Conservation (phyloP, 2,888 invertebrate genomes). For the Auanema sp. region DNA sequence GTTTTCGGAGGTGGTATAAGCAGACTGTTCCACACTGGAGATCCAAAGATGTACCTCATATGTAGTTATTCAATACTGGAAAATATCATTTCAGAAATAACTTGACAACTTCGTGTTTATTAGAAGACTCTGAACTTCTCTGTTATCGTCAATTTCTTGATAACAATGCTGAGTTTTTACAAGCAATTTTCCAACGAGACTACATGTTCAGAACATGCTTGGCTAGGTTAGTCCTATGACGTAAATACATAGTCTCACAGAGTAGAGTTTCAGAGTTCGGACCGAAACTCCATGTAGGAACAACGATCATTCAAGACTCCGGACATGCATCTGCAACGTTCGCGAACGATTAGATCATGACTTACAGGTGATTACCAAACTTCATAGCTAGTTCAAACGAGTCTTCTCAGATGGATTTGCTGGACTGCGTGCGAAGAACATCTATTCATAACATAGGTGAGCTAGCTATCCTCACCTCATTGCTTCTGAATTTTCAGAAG, state of each 20-base stretch:
- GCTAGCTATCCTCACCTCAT: not conserved
- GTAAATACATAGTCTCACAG: no score
- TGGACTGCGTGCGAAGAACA: slow-evolving; percentile 40
- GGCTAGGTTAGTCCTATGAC: slow-evolving; percentile 43
- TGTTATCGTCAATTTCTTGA: slow-evolving; percentile 51
- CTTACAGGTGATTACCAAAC: no score
- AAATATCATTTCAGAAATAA: slow-evolving; percentile 44
- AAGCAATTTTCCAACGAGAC: slow-evolving; percentile 49
- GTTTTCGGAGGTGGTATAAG: slow-evolving; percentile 59
- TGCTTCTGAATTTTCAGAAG: slow-evolving; percentile 3
- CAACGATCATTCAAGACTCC: slow-evolving; percentile 41
- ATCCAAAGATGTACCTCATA: slow-evolving; percentile 29
- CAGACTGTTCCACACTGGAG: slow-evolving; percentile 36
- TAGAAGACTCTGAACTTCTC: slow-evolving; percentile 49
- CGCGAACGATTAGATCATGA: slow-evolving; percentile 41
- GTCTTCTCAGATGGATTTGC: slow-evolving; percentile 38
- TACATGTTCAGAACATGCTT: slow-evolving; percentile 49
- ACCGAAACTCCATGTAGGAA: slow-evolving; percentile 48
- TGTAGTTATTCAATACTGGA: not conserved
- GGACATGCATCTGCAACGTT: slow-evolving; percentile 52
- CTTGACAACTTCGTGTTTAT: slow-evolving; percentile 44
- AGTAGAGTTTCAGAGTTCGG: slow-evolving; percentile 50
- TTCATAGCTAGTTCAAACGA: no score
- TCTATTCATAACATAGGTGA: slow-evolving; percentile 3
- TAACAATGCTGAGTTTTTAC: slow-evolving; percentile 46